A percentile compares a stretch with the other conserved stretches of the same genome.
Evolutionary conservation across 2,797 vertebrate species (phyloP).

Genomic region (Fringilla coelebs): DNA sequence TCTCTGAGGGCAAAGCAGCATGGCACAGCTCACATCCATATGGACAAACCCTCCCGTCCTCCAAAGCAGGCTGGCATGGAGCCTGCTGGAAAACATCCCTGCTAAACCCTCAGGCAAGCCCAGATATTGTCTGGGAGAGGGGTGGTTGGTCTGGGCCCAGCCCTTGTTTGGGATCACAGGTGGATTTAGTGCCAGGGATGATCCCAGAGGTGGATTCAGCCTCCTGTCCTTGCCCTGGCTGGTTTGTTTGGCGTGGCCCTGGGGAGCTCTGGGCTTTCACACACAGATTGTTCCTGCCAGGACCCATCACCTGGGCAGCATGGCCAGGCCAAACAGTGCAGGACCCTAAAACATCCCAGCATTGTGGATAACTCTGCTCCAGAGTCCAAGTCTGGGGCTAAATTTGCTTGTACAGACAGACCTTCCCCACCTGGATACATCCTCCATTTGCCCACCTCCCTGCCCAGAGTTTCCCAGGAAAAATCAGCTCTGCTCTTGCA

Average conservation of each 20-base stretch:
- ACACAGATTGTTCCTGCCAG: background rate
- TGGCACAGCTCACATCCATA: slow-evolving; percentile 44
- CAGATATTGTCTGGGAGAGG: background rate
- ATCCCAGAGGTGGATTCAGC: background rate
- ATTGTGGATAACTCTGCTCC: background rate
- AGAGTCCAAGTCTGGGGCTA: background rate
- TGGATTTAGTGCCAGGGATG: background rate
- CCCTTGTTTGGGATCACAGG: fast-evolving
- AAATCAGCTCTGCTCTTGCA: background rate
- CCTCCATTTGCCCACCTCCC: background rate
- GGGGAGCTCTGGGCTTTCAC: background rate
- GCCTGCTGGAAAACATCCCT: background rate
- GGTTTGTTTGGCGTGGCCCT: background rate
- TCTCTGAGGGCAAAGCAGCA: slow-evolving; percentile 44
- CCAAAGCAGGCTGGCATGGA: background rate
- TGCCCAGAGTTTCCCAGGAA: background rate
- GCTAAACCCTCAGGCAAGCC: background rate
- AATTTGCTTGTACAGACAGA: background rate
- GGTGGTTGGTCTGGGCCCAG: background rate
- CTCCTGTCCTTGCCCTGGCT: background rate
- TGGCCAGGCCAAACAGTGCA: fast-evolving
- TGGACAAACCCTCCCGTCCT: background rate
- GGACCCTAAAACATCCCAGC: background rate
- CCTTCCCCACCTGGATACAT: background rate
- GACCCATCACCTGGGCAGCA: background rate